Percentiles rank a stretch among this genome's conserved stretches.
These are phyloP conservation scores for Trilocha varians DNA, from an alignment of 2,888 invertebrate species.

Conservation along the genomic window DNA sequence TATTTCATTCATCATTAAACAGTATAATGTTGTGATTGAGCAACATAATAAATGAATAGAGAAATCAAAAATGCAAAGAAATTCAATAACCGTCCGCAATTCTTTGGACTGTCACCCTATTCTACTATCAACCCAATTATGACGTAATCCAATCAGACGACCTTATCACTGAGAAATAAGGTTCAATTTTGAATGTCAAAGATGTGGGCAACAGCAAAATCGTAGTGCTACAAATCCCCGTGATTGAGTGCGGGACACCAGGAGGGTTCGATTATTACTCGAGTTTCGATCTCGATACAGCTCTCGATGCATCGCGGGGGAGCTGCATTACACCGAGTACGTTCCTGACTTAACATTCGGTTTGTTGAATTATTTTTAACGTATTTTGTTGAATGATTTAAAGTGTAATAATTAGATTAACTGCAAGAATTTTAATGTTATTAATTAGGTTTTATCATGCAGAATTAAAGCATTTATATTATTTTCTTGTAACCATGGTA, in stretches of 20 bases:
- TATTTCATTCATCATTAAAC: conserved; percentile 2
- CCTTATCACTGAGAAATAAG: conserved; percentile 19
- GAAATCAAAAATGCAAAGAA: conserved; percentile 64
- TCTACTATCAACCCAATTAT: conserved; percentile 16
- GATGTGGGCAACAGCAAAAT: conserved; percentile 14
- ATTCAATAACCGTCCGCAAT: conserved; percentile 62
- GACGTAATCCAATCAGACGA: conserved; percentile 3
- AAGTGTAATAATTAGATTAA: too few species aligned
- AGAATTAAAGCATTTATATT: too few species aligned
- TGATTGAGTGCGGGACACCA: conserved; percentile 61
- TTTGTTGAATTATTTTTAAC: conserved; percentile 38
- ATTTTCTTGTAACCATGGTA: too few species aligned
- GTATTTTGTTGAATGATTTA: too few species aligned
- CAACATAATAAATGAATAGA: conserved; percentile 46
- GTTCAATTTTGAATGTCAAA: conserved; percentile 23
- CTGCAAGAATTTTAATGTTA: too few species aligned
- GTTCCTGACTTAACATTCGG: conserved; percentile 25
- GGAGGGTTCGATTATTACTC: conserved; percentile 62
- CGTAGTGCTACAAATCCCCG: conserved; percentile 48
- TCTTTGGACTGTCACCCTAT: conserved; percentile 63
- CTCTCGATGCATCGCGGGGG: conserved; percentile 59
- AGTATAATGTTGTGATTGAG: conserved; percentile 26
- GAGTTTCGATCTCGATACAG: conserved; percentile 56
- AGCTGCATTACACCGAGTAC: conserved; percentile 44
- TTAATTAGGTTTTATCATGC: too few species aligned